Percentiles rank a stretch among this genome's conserved stretches.
Evolutionary conservation across 2,113 vertebrate genomes (phyloP).

Genomic region (Solenodon paradoxus): DNA sequence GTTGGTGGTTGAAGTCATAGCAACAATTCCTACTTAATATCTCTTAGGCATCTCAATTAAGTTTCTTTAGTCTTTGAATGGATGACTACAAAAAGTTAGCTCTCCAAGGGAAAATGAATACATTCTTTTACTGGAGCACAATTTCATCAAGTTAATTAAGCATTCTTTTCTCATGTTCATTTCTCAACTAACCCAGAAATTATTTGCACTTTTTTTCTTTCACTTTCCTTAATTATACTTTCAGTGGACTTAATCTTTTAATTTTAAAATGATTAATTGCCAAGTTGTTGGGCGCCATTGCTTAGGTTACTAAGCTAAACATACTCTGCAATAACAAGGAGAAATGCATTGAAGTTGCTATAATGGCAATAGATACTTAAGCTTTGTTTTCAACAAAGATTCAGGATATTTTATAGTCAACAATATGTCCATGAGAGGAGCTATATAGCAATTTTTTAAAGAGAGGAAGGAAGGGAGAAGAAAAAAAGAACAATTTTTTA

Average conservation of each 20-base stretch:
- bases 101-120: constrained; percentile 18
- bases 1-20: constrained; percentile 51
- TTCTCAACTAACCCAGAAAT: constrained; percentile 53
- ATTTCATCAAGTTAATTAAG: constrained; percentile 38
- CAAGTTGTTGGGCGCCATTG: constrained; percentile 1
- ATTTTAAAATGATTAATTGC: constrained; percentile 59
- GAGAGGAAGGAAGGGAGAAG: neutral
- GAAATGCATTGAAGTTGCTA: neutral
- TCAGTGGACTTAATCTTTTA: constrained; percentile 55
- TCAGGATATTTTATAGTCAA: neutral
- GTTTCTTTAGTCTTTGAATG: constrained; percentile 47
- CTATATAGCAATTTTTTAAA: neutral
- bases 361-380: neutral
- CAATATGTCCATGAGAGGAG: neutral
- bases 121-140: neutral
- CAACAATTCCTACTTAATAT: constrained; percentile 30
- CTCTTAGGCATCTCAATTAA: constrained; percentile 45
- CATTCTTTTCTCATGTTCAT: constrained; percentile 36
- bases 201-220: constrained; percentile 16
- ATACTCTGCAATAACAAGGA: neutral
- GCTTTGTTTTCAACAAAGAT: constrained; percentile 11
- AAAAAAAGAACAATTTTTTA: too few relatives aligned
- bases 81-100: neutral
- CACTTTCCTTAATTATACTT: constrained; percentile 53
- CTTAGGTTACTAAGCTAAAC: constrained; percentile 44